These are phyloP conservation scores for Phrynocephalus forsythii DNA, from an alignment of 2,797 vertebrate genomes.

Conservation along the genomic window DNA sequence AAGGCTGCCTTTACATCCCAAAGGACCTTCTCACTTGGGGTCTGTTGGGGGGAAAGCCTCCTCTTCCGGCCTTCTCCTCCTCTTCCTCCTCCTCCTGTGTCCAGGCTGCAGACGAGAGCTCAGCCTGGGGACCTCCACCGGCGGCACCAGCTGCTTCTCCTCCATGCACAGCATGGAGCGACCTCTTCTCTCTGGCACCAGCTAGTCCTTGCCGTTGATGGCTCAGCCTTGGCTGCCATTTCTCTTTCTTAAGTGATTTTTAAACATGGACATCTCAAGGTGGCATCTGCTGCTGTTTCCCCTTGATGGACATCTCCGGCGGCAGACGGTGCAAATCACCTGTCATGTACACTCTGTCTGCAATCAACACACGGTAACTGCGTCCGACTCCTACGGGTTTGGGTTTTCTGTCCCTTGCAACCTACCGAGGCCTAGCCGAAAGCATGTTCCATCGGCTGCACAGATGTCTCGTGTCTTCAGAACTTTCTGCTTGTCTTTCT, in stretches of 20 bases:
- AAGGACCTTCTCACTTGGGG: no score
- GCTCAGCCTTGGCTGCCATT: background rate
- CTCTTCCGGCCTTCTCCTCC: no score
- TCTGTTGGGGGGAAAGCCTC: no score
- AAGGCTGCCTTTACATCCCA: no score
- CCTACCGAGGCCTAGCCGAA: constrained; percentile 6
- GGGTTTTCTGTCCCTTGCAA: constrained; percentile 25
- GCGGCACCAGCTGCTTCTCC: constrained; percentile 20
- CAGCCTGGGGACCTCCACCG: background rate
- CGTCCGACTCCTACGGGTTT: background rate
- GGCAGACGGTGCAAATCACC: constrained; percentile 57
- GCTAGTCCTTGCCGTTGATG: background rate
- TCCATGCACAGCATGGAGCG: background rate
- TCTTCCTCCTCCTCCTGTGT: no score
- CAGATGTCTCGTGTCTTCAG: background rate
- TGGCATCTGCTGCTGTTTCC: constrained; percentile 29
- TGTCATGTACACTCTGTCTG: constrained; percentile 22
- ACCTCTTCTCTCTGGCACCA: constrained; percentile 21
- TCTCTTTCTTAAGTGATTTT: constrained; percentile 35
- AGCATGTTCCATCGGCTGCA: background rate
- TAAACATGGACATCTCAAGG: background rate
- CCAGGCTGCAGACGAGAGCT: no score
- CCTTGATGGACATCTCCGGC: constrained; percentile 40
- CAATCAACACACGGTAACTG: constrained; percentile 34
- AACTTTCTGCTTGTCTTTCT: background rate